These are phyloP conservation scores for Eupithecia insigniata DNA, from an alignment of 2,888 invertebrate genomes.

Conservation along the genomic window DNA sequence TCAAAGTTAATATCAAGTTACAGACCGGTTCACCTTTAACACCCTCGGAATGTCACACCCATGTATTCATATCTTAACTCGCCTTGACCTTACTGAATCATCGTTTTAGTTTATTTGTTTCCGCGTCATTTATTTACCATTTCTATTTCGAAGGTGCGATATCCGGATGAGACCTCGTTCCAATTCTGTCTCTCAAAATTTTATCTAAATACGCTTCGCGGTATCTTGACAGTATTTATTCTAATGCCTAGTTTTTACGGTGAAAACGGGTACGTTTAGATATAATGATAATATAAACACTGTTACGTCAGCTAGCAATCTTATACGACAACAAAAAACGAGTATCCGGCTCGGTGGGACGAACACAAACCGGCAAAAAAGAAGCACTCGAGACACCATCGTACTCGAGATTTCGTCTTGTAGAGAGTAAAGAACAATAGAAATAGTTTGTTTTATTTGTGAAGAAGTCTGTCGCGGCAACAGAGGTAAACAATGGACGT, in stretches of 20 bases:
- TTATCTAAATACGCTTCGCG: neutral
- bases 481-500: conserved; percentile 66
- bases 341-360: conserved; percentile 72
- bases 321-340: conserved; percentile 62
- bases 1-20: conserved; percentile 30
- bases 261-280: conserved; percentile 55
- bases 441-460: conserved; percentile 58
- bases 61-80: conserved; percentile 46
- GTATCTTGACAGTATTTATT: conserved; percentile 16
- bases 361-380: conserved; percentile 63
- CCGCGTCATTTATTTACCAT: conserved; percentile 29
- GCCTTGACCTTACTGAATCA: conserved; percentile 51
- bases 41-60: conserved; percentile 53
- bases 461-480: conserved; percentile 57
- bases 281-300: conserved; percentile 64
- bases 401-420: conserved; percentile 39
- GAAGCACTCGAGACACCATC: conserved; percentile 44
- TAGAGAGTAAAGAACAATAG: conserved; percentile 59
- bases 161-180: conserved; percentile 32
- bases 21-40: conserved; percentile 55
- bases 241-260: conserved; percentile 41
- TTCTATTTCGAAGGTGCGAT: conserved; percentile 30
- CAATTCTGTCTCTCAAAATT: conserved; percentile 19
- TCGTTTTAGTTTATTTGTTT: conserved; percentile 31
- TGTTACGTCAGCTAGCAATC: conserved; percentile 63